Evolutionary conservation across 2,888 invertebrate genomes (phyloP).

Genomic region (Drosophila limbata): DNA sequence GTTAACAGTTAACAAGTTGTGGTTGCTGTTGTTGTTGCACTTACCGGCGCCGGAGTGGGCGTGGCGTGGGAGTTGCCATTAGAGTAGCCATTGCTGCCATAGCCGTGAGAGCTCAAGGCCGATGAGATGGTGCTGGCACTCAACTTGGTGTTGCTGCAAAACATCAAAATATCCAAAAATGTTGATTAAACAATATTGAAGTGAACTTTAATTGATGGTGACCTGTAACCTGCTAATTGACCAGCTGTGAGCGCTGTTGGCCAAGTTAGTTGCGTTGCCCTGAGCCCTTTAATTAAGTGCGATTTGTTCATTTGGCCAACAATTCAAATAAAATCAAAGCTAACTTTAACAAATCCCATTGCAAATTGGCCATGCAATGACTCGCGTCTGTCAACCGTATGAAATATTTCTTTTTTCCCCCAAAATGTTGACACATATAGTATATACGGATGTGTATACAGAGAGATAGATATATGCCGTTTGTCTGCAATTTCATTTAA

Average conservation of each 20-base stretch:
- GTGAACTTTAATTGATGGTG: conserved; percentile 22
- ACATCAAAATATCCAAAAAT: not conserved
- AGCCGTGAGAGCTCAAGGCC: conserved; percentile 87
- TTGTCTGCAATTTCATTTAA: conserved; percentile 69
- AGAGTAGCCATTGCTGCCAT: conserved; percentile 83
- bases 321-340: conserved; percentile 33
- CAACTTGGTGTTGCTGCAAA: conserved; percentile 88
- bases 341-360: conserved; percentile 58
- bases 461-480: conserved; percentile 1
- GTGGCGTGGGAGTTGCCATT: conserved; percentile 80
- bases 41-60: conserved; percentile 82
- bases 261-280: not conserved
- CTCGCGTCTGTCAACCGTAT: conserved; percentile 3
- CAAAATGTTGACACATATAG: conserved; percentile 15
- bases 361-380: conserved; percentile 49
- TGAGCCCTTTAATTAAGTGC: conserved; percentile 65
- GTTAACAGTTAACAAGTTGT: conserved; percentile 21
- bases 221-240: conserved; percentile 5
- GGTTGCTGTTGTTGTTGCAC: conserved; percentile 35
- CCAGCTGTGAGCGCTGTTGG: not conserved
- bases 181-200: conserved; percentile 32
- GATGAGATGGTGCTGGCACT: conserved; percentile 91
- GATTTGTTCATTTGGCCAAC: conserved; percentile 61
- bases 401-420: not conserved
- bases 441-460: not conserved